Conservation (phyloP, 2,113 vertebrate genomes). For the Pseudopodoces humilis region DNA sequence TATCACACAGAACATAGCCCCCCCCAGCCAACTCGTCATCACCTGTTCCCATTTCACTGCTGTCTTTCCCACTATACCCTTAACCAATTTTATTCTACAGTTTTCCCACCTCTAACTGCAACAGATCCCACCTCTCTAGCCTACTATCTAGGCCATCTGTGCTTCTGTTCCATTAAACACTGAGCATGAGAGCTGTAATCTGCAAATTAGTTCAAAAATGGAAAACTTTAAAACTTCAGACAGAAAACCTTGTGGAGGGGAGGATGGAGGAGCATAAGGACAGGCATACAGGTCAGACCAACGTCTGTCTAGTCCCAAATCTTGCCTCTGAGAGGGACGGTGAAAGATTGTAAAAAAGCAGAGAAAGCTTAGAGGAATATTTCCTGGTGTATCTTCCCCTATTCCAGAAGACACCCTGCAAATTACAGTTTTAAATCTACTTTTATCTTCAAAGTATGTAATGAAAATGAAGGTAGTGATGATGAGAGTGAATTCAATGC, state of each 20-base stretch:
- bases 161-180: constrained; percentile 44
- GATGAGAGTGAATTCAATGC: background rate
- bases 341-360: background rate
- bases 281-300: background rate
- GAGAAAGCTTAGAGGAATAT: background rate
- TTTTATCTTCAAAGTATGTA: background rate
- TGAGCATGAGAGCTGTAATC: constrained; percentile 14
- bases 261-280: background rate
- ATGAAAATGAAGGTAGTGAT: background rate
- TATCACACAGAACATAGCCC: background rate
- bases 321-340: background rate
- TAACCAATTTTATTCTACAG: constrained; percentile 13
- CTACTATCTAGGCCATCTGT: constrained; percentile 51
- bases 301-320: constrained; percentile 20
- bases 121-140: constrained; percentile 54
- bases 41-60: constrained; percentile 24
- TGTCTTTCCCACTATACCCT: background rate
- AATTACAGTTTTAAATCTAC: background rate
- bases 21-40: background rate
- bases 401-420: background rate
- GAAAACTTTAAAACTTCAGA: constrained; percentile 39
- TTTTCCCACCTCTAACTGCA: constrained; percentile 49
- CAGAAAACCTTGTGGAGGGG: background rate
- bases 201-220: constrained; percentile 40
- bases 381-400: background rate